Evolutionary conservation across 2,888 invertebrate genomes (phyloP).

Genomic region (Theretra japonica): DNA sequence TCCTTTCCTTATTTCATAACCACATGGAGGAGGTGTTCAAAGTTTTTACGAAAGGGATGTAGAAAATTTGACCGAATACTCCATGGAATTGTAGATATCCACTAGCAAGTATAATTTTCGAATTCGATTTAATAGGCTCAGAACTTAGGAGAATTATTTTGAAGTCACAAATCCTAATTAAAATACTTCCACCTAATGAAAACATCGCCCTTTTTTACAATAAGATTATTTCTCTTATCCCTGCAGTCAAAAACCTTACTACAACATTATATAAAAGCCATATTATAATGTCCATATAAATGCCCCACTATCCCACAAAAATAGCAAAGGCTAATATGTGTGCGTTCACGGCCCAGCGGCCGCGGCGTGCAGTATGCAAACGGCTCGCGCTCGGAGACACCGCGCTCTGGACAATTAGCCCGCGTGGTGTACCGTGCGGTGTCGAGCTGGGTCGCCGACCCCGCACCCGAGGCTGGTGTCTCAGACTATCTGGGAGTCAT

Average conservation of each 20-base stretch:
- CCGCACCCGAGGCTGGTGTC: background rate
- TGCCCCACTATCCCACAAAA: background rate
- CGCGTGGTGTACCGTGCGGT: conserved; percentile 11
- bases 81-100: no score
- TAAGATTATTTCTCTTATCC: no score
- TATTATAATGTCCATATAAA: background rate
- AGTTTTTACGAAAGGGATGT: no score
- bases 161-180: no score
- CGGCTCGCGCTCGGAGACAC: background rate
- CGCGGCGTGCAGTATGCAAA: conserved; percentile 22
- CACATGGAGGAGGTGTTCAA: no score
- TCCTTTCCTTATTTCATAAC: no score
- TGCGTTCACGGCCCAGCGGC: conserved; percentile 11
- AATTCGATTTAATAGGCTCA: no score
- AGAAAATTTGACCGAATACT: no score
- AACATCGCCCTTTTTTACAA: no score
- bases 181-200: no score
- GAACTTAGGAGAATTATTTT: no score
- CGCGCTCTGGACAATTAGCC: background rate
- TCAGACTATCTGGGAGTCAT: background rate
- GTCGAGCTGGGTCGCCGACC: conserved; percentile 12
- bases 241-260: background rate
- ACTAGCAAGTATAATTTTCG: no score
- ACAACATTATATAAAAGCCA: background rate
- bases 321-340: background rate